Base-by-base conservation (phyloP, 2,113 vertebrate species). In the Lasiurus cinereus region DNA sequence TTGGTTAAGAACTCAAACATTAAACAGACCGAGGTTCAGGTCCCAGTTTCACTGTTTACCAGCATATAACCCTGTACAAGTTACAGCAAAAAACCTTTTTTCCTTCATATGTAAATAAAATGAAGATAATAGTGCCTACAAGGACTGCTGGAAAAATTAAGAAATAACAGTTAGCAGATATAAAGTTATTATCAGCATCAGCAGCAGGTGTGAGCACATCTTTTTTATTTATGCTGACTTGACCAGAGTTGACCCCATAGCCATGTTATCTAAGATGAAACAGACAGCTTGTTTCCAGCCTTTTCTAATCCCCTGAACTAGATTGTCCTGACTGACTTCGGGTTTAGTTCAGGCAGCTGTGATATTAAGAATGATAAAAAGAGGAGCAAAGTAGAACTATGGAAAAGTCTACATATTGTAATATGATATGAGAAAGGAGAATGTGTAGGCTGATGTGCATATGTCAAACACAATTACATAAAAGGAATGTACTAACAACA, bases 361-460 rank as follows among this genome's bases (percentile, higher is more conserved):
- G 69, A 80, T 59, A 87, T 16, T 90, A 62, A 94, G 64, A 93
- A 93, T 29, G 83, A 78, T 27, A 92, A 82, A 88, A 33, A 93
- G 1, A 46, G 39, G 48, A 10, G 59, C 72, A 89, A 43, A 72
- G 76, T 6, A 79, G 56, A 88, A 94, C 70, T 18, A 74, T 1
- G 33, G 73, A 78, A 82, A 83, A 22, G 22, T 46, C 62, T 46
- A 5, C 13, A 62, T 27, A 12, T 7, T 78, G 27, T 43, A 64
- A 91, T 27, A 70, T 2, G 64, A 43, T 64, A 29, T 39, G 52
- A 90, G 59, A 93, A 86, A 64, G 83, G 39, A 91, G 39, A 78
- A 79, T 24, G 43, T 78, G 12, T 69, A 13, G 64, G 21, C 24
- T 62, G 27, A 19, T 36, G 21, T 19, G 15, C 2, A 4, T 10